These are phyloP conservation scores for Hesperophylax magnus DNA, from an alignment of 1,140 invertebrate species.

Conservation along the genomic window DNA sequence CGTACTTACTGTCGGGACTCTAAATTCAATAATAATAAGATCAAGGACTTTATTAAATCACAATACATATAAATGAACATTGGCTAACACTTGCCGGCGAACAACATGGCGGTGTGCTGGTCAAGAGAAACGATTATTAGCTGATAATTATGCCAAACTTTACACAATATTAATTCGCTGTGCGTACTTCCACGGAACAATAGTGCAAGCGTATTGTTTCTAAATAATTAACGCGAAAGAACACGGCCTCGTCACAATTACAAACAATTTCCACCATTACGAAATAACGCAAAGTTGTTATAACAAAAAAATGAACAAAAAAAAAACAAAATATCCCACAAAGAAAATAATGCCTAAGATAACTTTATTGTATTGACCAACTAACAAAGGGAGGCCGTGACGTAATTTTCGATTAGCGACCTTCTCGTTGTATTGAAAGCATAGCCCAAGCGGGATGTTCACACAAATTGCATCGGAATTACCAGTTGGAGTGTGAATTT, in stretches of 20 bases:
- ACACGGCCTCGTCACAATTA: constrained; percentile 30
- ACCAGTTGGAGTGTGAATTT: constrained; percentile 11
- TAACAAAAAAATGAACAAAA: background rate
- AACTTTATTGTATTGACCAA: background rate
- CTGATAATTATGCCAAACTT: background rate
- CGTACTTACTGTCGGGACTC: too few relatives aligned
- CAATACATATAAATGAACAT: background rate
- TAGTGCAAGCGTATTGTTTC: background rate
- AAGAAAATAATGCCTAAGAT: constrained; percentile 6
- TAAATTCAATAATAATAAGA: too few relatives aligned
- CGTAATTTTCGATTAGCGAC: background rate
- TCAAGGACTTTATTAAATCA: too few relatives aligned
- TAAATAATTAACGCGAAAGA: background rate
- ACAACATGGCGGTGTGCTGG: background rate
- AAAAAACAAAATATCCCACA: constrained; percentile 8
- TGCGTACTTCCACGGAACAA: constrained; percentile 23
- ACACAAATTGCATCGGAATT: constrained; percentile 1
- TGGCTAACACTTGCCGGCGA: background rate
- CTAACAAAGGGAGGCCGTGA: constrained; percentile 7
- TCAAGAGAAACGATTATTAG: background rate
- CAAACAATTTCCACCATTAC: background rate
- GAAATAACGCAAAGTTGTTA: background rate
- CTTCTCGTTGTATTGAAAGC: background rate
- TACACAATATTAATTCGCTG: background rate
- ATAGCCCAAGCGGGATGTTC: background rate